These are phyloP conservation scores for Drosophila leontia DNA, from an alignment of 1,140 invertebrate genomes.

Conservation along the genomic window DNA sequence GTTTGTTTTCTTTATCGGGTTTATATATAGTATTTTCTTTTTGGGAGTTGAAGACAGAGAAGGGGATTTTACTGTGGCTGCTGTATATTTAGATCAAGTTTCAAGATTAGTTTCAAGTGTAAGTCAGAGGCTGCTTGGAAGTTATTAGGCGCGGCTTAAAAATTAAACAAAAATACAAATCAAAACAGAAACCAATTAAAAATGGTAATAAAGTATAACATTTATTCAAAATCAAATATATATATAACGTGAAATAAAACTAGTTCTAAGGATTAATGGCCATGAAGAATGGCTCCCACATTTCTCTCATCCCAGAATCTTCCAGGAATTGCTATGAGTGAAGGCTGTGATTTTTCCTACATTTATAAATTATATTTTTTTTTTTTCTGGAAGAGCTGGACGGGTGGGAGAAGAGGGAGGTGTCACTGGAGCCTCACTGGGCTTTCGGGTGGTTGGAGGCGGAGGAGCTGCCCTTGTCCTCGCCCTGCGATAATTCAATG, in stretches of 20 bases:
- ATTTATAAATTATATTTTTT: constrained; percentile 14
- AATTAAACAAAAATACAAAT: constrained; percentile 30
- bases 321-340: constrained; percentile 25
- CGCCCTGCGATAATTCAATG: constrained; percentile 74
- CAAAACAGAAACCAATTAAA: not conserved
- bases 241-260: constrained; percentile 42
- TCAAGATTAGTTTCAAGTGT: constrained; percentile 10
- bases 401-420: not conserved
- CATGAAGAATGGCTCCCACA: constrained; percentile 25
- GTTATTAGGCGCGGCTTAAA: constrained; percentile 74
- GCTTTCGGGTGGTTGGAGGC: constrained; percentile 46
- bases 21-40: not conserved
- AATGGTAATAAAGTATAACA: constrained; percentile 11
- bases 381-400: not conserved
- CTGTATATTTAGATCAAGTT: constrained; percentile 1
- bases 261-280: constrained; percentile 30
- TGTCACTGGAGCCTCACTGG: constrained; percentile 50
- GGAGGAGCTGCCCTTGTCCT: constrained; percentile 35
- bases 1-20: constrained; percentile 16
- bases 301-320: constrained; percentile 8
- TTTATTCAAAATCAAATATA: constrained; percentile 31
- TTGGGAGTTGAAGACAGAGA: not conserved
- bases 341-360: constrained; percentile 2
- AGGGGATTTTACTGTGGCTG: constrained; percentile 1
- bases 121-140: constrained; percentile 62